phyloP scores from a whole-genome alignment of 1,140 invertebrate species.

The Druon quercuslanigerum region DNA sequence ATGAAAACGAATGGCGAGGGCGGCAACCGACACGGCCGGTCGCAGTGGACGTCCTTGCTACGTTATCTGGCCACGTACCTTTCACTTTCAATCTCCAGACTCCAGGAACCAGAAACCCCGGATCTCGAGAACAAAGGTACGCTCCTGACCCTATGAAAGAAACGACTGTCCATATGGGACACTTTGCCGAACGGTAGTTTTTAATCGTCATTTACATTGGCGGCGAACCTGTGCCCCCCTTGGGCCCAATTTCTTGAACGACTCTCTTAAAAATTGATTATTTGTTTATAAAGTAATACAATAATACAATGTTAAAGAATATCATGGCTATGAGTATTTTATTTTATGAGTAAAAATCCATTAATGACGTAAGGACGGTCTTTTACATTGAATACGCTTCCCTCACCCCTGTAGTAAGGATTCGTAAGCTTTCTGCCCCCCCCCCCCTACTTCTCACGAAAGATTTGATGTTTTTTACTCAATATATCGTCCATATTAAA shows the following conservation, averaged over 20 bases:
- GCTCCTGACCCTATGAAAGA: conserved; percentile 47
- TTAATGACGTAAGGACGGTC: too few species aligned
- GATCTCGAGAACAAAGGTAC: conserved; percentile 65
- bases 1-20: conserved; percentile 61
- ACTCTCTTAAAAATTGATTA: neutral
- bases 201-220: conserved; percentile 18
- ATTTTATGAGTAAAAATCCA: too few species aligned
- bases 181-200: conserved; percentile 19
- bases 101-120: conserved; percentile 71
- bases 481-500: too few species aligned
- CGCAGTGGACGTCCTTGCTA: conserved; percentile 74
- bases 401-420: too few species aligned
- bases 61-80: conserved; percentile 73
- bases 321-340: too few species aligned
- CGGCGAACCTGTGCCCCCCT: neutral
- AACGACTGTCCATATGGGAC: conserved; percentile 37
- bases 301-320: neutral
- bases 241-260: conserved; percentile 33
- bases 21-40: conserved; percentile 64
- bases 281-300: neutral
- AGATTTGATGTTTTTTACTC: too few species aligned
- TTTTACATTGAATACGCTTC: too few species aligned
- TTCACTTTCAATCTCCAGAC: conserved; percentile 73
- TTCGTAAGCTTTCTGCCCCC: too few species aligned
- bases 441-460: too few species aligned